Percentiles rank a stretch among this genome's conserved stretches.
These are phyloP conservation scores for Aspidapion aeneum DNA, from an alignment of 2,888 invertebrate genomes.

Conservation along the genomic window DNA sequence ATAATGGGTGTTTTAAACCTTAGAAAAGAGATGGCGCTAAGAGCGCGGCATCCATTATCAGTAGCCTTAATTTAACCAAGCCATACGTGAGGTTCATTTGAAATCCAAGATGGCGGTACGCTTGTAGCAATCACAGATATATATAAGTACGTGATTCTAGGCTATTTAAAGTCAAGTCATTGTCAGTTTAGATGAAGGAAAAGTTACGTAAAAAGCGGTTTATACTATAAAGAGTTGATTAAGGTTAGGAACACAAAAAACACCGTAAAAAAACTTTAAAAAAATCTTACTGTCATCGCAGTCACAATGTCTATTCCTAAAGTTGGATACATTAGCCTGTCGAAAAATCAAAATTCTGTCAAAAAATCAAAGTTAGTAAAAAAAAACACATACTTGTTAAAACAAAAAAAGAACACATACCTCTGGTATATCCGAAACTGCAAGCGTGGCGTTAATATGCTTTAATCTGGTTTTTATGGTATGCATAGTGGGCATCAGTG, in stretches of 20 bases:
- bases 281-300: constrained; percentile 2
- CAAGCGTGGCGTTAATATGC: constrained; percentile 85
- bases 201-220: too few species aligned
- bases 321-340: neutral
- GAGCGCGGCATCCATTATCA: too few species aligned
- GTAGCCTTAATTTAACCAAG: too few species aligned
- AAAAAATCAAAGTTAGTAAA: neutral
- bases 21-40: too few species aligned
- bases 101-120: too few species aligned
- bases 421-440: constrained; percentile 80
- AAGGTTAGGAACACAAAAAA: neutral
- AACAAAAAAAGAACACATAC: constrained; percentile 46
- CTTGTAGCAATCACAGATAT: too few species aligned
- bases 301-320: constrained; percentile 1
- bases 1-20: too few species aligned
- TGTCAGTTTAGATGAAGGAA: too few species aligned
- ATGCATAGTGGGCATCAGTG: constrained; percentile 69
- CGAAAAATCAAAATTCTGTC: neutral
- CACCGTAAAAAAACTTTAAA: too few species aligned
- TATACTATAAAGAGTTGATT: neutral
- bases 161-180: too few species aligned
- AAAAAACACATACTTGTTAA: neutral
- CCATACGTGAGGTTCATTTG: too few species aligned
- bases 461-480: constrained; percentile 83
- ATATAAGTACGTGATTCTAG: too few species aligned